These are phyloP conservation scores for Chaenodraco wilsoni DNA, from an alignment of 2,797 vertebrate genomes.

Conservation along the genomic window DNA sequence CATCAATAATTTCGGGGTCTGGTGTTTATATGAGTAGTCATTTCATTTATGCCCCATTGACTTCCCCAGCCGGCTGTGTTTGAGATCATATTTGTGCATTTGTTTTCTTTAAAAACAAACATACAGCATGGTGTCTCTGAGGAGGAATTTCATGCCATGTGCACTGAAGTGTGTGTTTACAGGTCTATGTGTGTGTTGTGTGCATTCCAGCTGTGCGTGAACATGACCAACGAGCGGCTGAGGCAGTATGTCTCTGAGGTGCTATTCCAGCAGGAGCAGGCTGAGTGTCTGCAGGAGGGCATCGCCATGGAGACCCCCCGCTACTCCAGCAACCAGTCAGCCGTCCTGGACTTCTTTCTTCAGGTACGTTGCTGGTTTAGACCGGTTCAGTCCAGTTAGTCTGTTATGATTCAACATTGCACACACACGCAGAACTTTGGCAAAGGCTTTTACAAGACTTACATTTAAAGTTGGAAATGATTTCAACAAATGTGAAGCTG, in stretches of 20 bases:
- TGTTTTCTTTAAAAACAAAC: slow-evolving; percentile 50
- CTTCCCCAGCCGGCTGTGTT: slow-evolving; percentile 37
- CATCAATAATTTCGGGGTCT: slow-evolving; percentile 18
- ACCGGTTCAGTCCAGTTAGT: slow-evolving; percentile 36
- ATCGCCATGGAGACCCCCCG: slow-evolving; percentile 90
- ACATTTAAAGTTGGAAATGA: background rate
- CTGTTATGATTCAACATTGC: background rate
- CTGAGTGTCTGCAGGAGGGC: slow-evolving; percentile 94
- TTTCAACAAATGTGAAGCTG: background rate
- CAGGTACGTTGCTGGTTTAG: slow-evolving; percentile 85
- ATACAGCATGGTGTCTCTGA: slow-evolving; percentile 36
- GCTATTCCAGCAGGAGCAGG: slow-evolving; percentile 93
- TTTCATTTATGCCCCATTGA: slow-evolving; percentile 48
- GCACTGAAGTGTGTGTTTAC: slow-evolving; percentile 41
- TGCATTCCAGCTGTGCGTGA: slow-evolving; percentile 91
- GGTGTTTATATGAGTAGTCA: slow-evolving; percentile 26
- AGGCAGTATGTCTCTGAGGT: slow-evolving; percentile 91
- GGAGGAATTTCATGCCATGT: slow-evolving; percentile 30
- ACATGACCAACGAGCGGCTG: slow-evolving; percentile 96
- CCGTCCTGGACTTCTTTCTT: slow-evolving; percentile 94
- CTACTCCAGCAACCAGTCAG: slow-evolving; percentile 87
- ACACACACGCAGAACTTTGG: background rate
- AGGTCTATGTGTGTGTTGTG: slow-evolving; percentile 42
- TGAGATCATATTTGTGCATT: slow-evolving; percentile 31
- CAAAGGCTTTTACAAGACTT: background rate